These are phyloP conservation scores for Clarias fuscus DNA, from an alignment of 2,797 vertebrate species.

Conservation along the genomic window DNA sequence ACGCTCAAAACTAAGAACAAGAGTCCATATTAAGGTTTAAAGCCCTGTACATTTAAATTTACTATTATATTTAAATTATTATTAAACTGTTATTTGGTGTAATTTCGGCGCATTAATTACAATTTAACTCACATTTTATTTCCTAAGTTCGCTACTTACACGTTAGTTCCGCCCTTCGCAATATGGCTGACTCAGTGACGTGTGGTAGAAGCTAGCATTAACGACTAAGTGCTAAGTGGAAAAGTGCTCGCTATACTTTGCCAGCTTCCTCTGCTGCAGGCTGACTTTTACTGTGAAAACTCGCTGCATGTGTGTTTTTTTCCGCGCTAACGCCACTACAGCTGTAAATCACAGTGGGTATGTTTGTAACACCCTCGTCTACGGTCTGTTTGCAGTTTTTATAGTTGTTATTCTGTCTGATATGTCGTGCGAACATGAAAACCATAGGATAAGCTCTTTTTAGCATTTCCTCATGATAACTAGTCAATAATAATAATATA, in stretches of 20 bases:
- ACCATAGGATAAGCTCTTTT: background rate
- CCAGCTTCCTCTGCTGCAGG: no score
- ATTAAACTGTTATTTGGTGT: background rate
- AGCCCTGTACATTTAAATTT: background rate
- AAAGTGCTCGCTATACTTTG: background rate
- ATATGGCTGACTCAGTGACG: background rate
- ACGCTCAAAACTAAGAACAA: background rate
- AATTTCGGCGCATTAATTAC: background rate
- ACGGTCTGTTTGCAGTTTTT: background rate
- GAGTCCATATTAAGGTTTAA: background rate
- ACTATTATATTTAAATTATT: background rate
- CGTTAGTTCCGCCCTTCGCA: background rate
- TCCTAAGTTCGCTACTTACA: background rate
- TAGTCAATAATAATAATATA: background rate
- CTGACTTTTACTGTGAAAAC: background rate
- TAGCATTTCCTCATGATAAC: background rate
- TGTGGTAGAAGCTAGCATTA: background rate
- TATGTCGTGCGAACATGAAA: background rate
- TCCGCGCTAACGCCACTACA: background rate
- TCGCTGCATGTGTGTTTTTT: background rate
- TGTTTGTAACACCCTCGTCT: background rate
- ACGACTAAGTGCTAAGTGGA: no score
- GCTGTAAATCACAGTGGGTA: conserved; percentile 19
- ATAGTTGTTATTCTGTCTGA: background rate
- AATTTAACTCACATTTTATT: background rate